Evolutionary conservation across 2,113 vertebrate species (phyloP).

Genomic region (Aegotheles bennettii): DNA sequence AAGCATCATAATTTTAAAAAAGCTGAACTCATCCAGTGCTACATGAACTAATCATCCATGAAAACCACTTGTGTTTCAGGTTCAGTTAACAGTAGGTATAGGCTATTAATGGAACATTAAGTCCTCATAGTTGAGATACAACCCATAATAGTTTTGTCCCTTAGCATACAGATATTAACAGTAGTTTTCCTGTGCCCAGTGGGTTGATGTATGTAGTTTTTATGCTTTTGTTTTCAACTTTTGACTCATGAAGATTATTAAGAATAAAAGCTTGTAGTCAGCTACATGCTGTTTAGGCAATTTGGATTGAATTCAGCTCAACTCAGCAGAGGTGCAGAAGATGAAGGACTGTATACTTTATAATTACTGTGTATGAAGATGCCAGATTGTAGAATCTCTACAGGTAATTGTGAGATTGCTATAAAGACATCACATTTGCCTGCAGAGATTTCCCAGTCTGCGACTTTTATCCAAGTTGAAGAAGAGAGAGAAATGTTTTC

Average conservation of each 20-base stretch:
- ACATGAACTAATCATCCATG: not conserved
- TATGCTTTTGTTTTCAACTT: not conserved
- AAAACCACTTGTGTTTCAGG: not conserved
- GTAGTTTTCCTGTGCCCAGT: not conserved
- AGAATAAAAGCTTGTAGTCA: not conserved
- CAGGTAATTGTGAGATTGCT: conserved; percentile 90
- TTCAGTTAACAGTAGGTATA: not conserved
- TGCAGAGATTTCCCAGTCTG: conserved; percentile 96
- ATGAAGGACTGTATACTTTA: not conserved
- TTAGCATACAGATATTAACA: not conserved
- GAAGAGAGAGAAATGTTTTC: not conserved
- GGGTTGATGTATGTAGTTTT: not conserved
- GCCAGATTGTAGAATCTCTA: conserved; percentile 90
- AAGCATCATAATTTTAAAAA: not conserved
- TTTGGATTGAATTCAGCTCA: conserved; percentile 35
- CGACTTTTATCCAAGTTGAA: conserved; percentile 57
- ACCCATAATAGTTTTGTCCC: not conserved
- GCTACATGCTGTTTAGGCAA: not conserved
- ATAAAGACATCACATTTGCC: conserved; percentile 90
- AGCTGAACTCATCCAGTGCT: not conserved
- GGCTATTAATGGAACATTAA: not conserved
- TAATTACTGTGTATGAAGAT: conserved; percentile 44
- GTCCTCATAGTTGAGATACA: not conserved
- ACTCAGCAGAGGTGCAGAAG: conserved; percentile 10
- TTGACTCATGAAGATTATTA: not conserved